Percentiles rank a stretch among this genome's conserved stretches.
phyloP scores from a whole-genome alignment of 2,888 invertebrate species.

The Pecten maximus region DNA sequence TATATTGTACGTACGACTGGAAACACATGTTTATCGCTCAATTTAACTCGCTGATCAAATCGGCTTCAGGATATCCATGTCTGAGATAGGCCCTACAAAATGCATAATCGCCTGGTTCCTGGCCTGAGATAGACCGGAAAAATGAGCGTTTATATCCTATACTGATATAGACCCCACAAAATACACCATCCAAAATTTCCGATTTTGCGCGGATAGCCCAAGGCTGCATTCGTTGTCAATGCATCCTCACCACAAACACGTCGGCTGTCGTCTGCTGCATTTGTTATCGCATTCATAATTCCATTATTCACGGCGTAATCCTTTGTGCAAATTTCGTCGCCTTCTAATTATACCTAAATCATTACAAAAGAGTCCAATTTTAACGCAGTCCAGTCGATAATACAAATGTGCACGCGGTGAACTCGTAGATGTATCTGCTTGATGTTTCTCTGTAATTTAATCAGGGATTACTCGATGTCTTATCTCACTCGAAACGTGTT shows the following conservation, averaged over 20 bases:
- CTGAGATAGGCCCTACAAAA: slow-evolving; percentile 3
- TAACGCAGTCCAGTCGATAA: not conserved
- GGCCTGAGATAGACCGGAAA: not conserved
- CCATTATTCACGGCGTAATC: slow-evolving; percentile 12
- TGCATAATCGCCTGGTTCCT: slow-evolving; percentile 17
- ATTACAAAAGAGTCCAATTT: not conserved
- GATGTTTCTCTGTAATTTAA: not conserved
- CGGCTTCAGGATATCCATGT: slow-evolving; percentile 6
- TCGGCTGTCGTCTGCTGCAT: not conserved
- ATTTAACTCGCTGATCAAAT: slow-evolving; percentile 9
- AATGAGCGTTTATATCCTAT: slow-evolving; percentile 1
- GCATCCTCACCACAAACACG: slow-evolving; percentile 1
- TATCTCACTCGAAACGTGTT: not conserved
- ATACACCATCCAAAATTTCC: not conserved
- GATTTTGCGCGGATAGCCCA: not conserved
- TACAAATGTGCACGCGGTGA: not conserved
- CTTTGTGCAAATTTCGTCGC: slow-evolving; percentile 7
- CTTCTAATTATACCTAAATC: slow-evolving; percentile 20
- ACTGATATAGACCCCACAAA: not conserved
- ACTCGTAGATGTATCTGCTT: not conserved
- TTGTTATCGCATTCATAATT: slow-evolving; percentile 14
- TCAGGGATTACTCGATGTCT: not conserved
- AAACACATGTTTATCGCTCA: slow-evolving; percentile 13
- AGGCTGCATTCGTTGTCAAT: not conserved
- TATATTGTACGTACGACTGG: not conserved